phyloP scores from a whole-genome alignment of 2,888 invertebrate species.

The Drosophila robusta region DNA sequence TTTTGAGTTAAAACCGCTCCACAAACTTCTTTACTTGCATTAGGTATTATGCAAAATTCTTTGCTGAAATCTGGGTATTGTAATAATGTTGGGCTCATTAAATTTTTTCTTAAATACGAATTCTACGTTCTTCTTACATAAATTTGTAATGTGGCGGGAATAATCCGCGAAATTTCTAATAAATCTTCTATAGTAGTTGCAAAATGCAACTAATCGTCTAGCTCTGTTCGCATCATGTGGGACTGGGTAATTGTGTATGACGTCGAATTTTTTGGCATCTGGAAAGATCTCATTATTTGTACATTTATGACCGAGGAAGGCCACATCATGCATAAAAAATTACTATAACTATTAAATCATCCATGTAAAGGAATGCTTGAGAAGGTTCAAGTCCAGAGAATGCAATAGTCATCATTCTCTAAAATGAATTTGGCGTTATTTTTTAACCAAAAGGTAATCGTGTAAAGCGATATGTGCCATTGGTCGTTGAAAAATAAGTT shows the following conservation, averaged over 20 bases:
- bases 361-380: conserved; percentile 13
- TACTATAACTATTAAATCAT: conserved; percentile 7
- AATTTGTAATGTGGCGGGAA: background rate
- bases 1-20: too few species aligned
- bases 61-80: too few species aligned
- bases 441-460: background rate
- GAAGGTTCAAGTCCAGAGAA: conserved; percentile 5
- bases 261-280: too few species aligned
- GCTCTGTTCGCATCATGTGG: background rate
- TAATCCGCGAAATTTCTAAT: background rate
- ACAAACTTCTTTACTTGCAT: too few species aligned
- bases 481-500: too few species aligned
- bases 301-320: background rate
- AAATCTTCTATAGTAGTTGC: background rate
- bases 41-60: too few species aligned
- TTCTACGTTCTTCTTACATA: background rate
- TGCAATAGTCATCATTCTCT: conserved; percentile 15
- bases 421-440: background rate
- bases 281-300: background rate
- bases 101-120: too few species aligned
- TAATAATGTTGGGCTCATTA: too few species aligned
- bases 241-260: too few species aligned
- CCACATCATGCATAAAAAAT: background rate
- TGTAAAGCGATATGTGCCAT: too few species aligned
- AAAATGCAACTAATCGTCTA: too few species aligned